A percentile compares a stretch with the other conserved stretches of the same genome.
These are phyloP conservation scores for Oncorhynchus gorbuscha DNA, from an alignment of 2,113 vertebrate species.

Conservation along the genomic window DNA sequence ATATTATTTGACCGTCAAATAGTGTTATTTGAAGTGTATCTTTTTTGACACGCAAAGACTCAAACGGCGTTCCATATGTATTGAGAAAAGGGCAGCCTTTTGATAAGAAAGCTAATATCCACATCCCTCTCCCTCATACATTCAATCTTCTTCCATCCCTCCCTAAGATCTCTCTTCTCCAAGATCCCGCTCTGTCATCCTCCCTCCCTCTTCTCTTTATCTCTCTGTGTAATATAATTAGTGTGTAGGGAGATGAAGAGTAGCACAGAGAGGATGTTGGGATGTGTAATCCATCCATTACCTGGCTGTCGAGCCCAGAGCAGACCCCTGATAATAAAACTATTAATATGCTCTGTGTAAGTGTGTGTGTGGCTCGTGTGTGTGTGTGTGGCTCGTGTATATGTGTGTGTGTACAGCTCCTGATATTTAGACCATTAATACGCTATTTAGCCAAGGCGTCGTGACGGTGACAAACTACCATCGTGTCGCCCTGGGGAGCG, in stretches of 20 bases:
- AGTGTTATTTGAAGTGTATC: too few relatives aligned
- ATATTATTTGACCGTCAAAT: too few relatives aligned
- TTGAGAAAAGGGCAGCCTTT: background rate
- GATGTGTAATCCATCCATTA: slow-evolving; percentile 37
- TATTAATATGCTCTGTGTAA: slow-evolving; percentile 36
- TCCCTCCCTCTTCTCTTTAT: background rate
- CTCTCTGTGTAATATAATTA: slow-evolving; percentile 33
- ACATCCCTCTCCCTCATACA: background rate
- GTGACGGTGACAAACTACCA: slow-evolving; percentile 42
- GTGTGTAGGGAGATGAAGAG: slow-evolving; percentile 31
- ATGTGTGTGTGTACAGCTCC: slow-evolving; percentile 18
- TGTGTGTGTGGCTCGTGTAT: too few relatives aligned
- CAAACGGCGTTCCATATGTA: background rate
- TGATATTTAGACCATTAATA: slow-evolving; percentile 51
- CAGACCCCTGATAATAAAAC: slow-evolving; percentile 34
- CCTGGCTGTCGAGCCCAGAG: slow-evolving; percentile 24
- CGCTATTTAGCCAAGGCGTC: slow-evolving; percentile 41
- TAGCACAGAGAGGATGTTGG: slow-evolving; percentile 34
- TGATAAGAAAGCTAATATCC: background rate
- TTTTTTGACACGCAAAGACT: too few relatives aligned
- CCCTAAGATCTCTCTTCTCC: background rate
- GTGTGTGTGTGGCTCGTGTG: background rate
- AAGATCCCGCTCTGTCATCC: too few relatives aligned
- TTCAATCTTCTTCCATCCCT: slow-evolving; percentile 11
- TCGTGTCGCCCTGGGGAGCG: slow-evolving; percentile 28